Percentiles rank a stretch among this genome's conserved stretches.
phyloP scores from a whole-genome alignment of 1,140 invertebrate species.

The Drosophila bifasciata region DNA sequence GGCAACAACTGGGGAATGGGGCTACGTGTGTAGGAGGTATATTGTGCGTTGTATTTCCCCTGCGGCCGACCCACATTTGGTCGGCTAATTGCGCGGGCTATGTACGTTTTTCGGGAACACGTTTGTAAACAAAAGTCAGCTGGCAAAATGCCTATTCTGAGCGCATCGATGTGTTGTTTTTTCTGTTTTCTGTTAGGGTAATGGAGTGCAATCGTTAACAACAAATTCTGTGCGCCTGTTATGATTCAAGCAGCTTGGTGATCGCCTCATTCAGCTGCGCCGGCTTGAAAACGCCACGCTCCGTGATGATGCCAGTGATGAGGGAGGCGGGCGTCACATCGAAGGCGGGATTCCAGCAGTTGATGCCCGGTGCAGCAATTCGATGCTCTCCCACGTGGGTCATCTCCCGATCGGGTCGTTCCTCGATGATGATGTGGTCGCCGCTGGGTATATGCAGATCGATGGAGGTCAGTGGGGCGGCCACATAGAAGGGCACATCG shows the following conservation, averaged over 20 bases:
- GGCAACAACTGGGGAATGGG: conserved; percentile 59
- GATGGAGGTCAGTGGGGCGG: conserved; percentile 96
- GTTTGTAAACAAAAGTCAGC: conserved; percentile 63
- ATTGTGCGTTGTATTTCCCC: conserved; percentile 72
- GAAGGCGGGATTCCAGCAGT: conserved; percentile 99
- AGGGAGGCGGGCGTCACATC: conserved; percentile 98
- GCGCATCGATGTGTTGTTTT: conserved; percentile 40
- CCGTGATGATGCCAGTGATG: conserved; percentile 98
- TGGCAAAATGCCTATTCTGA: conserved; percentile 54
- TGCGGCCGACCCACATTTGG: conserved; percentile 59
- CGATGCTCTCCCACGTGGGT: conserved; percentile 92
- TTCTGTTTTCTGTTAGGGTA: conserved; percentile 13
- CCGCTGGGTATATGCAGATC: conserved; percentile 93
- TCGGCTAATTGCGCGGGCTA: conserved; percentile 8
- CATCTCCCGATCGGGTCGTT: conserved; percentile 95
- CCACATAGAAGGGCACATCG: conserved; percentile 97
- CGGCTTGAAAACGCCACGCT: conserved; percentile 93
- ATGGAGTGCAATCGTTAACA: conserved; percentile 59
- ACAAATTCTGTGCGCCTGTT: conserved; percentile 55
- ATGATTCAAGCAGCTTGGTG: conserved; percentile 64
- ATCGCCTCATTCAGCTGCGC: conserved; percentile 68
- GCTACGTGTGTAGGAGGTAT: conserved; percentile 64
- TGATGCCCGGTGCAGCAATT: conserved; percentile 94
- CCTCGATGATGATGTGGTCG: conserved; percentile 96
- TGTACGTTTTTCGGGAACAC: conserved; percentile 12